Evolutionary conservation across 1,140 invertebrate genomes (phyloP).

Genomic region (Centruroides vittatus): DNA sequence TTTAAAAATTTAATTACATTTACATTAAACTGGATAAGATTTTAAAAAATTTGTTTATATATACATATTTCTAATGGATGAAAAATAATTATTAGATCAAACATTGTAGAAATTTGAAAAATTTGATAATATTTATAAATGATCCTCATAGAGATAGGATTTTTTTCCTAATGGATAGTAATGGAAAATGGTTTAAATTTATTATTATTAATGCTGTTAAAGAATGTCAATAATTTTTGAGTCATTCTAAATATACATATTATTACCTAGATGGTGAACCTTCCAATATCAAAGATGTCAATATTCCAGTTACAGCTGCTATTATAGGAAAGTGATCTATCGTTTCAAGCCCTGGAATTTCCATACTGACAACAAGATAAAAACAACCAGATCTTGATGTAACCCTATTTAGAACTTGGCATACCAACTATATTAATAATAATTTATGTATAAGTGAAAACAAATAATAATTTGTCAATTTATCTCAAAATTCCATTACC

Average conservation of each 20-base stretch:
- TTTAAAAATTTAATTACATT: too few relatives aligned
- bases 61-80: too few relatives aligned
- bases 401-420: conserved; percentile 53
- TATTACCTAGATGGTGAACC: conserved; percentile 24
- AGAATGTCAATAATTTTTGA: too few relatives aligned
- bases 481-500: conserved; percentile 25
- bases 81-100: too few relatives aligned
- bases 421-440: conserved; percentile 38
- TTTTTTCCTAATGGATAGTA: too few relatives aligned
- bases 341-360: conserved; percentile 50
- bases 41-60: too few relatives aligned
- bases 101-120: too few relatives aligned
- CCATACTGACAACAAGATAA: conserved; percentile 47
- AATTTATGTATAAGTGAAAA: conserved; percentile 3
- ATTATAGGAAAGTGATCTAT: conserved; percentile 57
- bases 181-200: too few relatives aligned
- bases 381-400: conserved; percentile 51
- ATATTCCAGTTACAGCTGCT: conserved; percentile 44
- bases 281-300: conserved; percentile 42
- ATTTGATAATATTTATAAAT: too few relatives aligned
- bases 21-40: too few relatives aligned
- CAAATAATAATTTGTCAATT: not conserved
- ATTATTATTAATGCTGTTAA: too few relatives aligned
- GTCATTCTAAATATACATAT: not conserved
- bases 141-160: too few relatives aligned